Base-by-base conservation (phyloP, 1,140 invertebrate genomes). In the Euura saliciscinereae region DNA sequence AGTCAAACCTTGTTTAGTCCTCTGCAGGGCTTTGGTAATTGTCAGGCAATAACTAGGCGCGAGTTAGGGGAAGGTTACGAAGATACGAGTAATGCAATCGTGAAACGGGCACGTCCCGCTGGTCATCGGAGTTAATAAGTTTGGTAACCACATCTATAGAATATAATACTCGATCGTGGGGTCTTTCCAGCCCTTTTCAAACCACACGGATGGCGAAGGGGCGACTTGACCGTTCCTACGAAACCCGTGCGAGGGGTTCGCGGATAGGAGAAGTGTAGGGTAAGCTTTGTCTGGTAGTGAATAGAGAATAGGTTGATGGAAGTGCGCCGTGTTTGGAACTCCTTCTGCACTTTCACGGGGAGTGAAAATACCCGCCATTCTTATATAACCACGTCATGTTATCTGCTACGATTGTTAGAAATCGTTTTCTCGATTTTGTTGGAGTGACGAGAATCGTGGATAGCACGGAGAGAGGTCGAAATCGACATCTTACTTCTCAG, bases 231-330 rank as follows among this genome's bases (percentile, higher is more conserved):
- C 51, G 51, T 3, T n/a, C 51, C 28, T 28, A 28, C 28, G 28
- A 28, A 28, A 28, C 51, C 51, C 51, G 51, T n/a, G 51, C 8
- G 8, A 59, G 51, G 51, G 28, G 28, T 28, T 28, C 0, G 0
- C 28, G 28, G 28, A 28, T 28, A 28, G 28, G 28, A 28, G 28
- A 28, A 28, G 51, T 59, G 51, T 8, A 59, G 51, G 51, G 6
- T n/a, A 59, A 5, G 51, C 51, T 59, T 59, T 59, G 51, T 59
- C 51, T 59, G 51, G 8, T 59, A 59, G 51, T 59, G 51, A 59
- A 59, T 59, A 59, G 51, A 59, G 51, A 59, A 59, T 59, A 59
- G 51, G 51, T 59, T 59, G 51, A 59, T 59, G 51, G 51, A 59
- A 59, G 51, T 59, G 51, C 51, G 13, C 3, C 51, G 3, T n/a